Conservation (phyloP, 2,113 vertebrate genomes). For the Maccullochella peelii region DNA sequence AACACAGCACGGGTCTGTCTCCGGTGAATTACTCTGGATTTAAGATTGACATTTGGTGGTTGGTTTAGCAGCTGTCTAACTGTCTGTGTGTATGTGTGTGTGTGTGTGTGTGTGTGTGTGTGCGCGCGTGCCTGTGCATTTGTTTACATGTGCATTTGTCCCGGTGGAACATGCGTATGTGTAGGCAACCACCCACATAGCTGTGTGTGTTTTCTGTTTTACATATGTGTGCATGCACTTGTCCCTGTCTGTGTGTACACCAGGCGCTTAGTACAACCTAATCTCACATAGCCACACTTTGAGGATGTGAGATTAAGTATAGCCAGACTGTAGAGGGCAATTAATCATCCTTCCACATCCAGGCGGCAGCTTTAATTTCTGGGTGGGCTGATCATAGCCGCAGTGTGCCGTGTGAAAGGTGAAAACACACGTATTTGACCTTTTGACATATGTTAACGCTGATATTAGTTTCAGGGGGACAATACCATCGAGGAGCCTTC, state of each 20-base stretch:
- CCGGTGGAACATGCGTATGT: slow-evolving; percentile 15
- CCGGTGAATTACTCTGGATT: slow-evolving; percentile 67
- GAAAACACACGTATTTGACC: slow-evolving; percentile 65
- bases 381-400: slow-evolving; percentile 45
- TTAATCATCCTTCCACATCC: slow-evolving; percentile 70
- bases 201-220: slow-evolving; percentile 31
- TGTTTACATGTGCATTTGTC: slow-evolving; percentile 24
- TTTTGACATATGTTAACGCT: slow-evolving; percentile 67
- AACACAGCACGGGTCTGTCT: slow-evolving; percentile 50
- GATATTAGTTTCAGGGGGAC: slow-evolving; percentile 67
- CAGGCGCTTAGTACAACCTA: slow-evolving; percentile 48
- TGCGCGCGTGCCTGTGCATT: neutral
- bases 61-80: slow-evolving; percentile 43
- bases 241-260: slow-evolving; percentile 28
- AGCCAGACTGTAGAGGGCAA: slow-evolving; percentile 64
- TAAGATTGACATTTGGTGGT: slow-evolving; percentile 67
- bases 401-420: slow-evolving; percentile 53
- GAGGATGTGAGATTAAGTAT: slow-evolving; percentile 62
- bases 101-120: too few species aligned
- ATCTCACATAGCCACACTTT: slow-evolving; percentile 62
- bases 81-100: slow-evolving; percentile 8
- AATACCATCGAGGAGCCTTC: slow-evolving; percentile 34
- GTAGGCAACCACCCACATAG: neutral
- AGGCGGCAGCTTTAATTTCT: slow-evolving; percentile 57
- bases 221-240: slow-evolving; percentile 25